Base-by-base conservation (phyloP, 2,888 invertebrate species). In the Rhyacophila evoluta region DNA sequence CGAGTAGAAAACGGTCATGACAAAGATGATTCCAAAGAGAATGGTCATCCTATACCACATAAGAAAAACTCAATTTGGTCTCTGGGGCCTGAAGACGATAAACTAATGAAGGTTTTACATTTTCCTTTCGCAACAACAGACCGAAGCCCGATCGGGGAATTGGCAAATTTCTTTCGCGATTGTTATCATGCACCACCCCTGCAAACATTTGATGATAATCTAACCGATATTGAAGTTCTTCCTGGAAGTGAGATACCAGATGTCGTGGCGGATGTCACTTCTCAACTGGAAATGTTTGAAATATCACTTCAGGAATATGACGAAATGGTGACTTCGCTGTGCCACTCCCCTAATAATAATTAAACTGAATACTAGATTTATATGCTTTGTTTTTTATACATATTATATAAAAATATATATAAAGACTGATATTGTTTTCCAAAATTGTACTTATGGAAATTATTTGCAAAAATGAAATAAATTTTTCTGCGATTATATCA, bases 131-230 rank as follows among this genome's bases (percentile, higher is more conserved):
- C 88, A 69, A 86, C 86, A 67, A 75, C 82, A 19, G 85, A 85
- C 78, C 85, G 85, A 19, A 86, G 87, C 55, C 87, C 87, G 74
- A 86, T 87, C 39, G 86, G 86, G 67, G 88, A 88, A 81, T 84
- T 88, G 82, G 87, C 87, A 1, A 87, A 86, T 79, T 88, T 88
- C 83, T 88, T 87, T 83, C 84, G 87, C 25, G 87, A 88, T 74
- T 88, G 87, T 81, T 87, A 86, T 80, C 84, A 87, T 82, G 88
- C 88, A 2, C 88, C 87, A 84, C 83, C 83, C 19, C 79, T 84
- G 39, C 83, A 84, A 41, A 82, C 83, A 41, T 84, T 83, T 72
- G 78, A 75, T 15, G 81, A 82, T 33, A 25, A 37, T 29, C 38
- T 71, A 5, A 6, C 28, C 12, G 69, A 69, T n/a, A 55, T 55